Evolutionary conservation across 1,140 invertebrate species (phyloP), one percentile per base, ranked within the genome.

Genomic region (Bacillus rossius): DNA sequence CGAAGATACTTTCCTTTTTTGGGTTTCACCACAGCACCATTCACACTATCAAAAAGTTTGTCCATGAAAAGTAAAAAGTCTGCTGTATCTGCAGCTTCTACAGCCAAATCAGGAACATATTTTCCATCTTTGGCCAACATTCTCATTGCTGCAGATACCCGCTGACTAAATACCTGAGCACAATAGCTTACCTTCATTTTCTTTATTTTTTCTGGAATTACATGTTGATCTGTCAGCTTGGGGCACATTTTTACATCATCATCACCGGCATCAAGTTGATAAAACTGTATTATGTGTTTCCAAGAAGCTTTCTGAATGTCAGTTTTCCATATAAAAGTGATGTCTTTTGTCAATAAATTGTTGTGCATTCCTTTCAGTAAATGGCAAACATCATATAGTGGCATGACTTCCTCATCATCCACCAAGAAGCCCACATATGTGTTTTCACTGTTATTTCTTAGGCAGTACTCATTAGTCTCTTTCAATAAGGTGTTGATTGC

Each of bases 151-250:
- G 48, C 48, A 26, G 48, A 50, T 10, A 23, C 48, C n/a, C 23
- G 8, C 29, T 50, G 48, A 29, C 48, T 50, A 16, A 50, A 50
- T 22, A 23, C 22, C 25, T 23, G 23, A 29, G 23, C 20, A 29
- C 48, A 50, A n/a, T 50, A 5, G 25, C 16, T 26, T 19, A 50
- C 48, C 17, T 50, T 50, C 48, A 50, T 50, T 50, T 50, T 50
- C 14, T 50, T 50, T 17, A 50, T 50, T 23, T 50, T 19, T 23
- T 50, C 48, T 3, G 48, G 48, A n/a, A 50, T 26, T n/a, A 50
- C 2, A 22, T 50, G 48, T 14, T 34, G 5, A 23, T 50, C 48
- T 8, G 13, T 50, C 1, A 50, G 17, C 14, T 50, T 50, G 4
- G 48, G 23, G 23, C 23, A 22, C 23, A 50, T 50, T 50, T 22